Conservation (phyloP, 2,888 invertebrate genomes). For the Trachelus iudaicus region DNA sequence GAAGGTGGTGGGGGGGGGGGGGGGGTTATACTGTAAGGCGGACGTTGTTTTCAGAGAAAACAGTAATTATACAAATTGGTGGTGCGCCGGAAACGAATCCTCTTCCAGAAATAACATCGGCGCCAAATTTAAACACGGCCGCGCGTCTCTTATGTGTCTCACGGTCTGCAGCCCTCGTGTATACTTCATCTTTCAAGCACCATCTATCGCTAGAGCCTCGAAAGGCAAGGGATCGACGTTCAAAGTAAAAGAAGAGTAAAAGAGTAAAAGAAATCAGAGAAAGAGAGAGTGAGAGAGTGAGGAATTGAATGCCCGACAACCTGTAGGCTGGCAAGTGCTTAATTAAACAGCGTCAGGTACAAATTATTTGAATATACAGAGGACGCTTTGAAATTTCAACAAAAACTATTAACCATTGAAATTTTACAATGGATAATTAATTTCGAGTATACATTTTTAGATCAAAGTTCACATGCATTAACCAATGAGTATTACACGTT, state of each 20-base stretch:
- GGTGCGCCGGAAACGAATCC: constrained; percentile 46
- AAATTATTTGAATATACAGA: not conserved
- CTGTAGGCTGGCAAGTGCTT: not conserved
- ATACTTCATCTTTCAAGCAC: constrained; percentile 11
- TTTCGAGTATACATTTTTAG: not conserved
- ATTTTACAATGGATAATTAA: not conserved
- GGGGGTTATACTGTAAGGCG: not conserved
- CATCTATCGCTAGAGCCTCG: constrained; percentile 12
- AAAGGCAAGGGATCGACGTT: not conserved
- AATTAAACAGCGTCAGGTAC: not conserved
- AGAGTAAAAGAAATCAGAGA: not conserved
- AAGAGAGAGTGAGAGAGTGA: not conserved
- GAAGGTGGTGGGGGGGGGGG: too few relatives aligned
- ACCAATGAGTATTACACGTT: not conserved
- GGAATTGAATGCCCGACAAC: not conserved
- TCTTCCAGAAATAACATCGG: constrained; percentile 44
- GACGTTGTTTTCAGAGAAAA: constrained; percentile 42
- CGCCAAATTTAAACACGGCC: constrained; percentile 27
- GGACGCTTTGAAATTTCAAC: not conserved
- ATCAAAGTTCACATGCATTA: not conserved
- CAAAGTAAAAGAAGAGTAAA: not conserved
- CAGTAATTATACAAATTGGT: constrained; percentile 51
- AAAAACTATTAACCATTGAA: not conserved
- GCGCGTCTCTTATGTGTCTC: constrained; percentile 18
- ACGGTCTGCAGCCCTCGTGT: constrained; percentile 6